Conservation (phyloP, 2,888 invertebrate species). For the Pyrgus malvae region DNA sequence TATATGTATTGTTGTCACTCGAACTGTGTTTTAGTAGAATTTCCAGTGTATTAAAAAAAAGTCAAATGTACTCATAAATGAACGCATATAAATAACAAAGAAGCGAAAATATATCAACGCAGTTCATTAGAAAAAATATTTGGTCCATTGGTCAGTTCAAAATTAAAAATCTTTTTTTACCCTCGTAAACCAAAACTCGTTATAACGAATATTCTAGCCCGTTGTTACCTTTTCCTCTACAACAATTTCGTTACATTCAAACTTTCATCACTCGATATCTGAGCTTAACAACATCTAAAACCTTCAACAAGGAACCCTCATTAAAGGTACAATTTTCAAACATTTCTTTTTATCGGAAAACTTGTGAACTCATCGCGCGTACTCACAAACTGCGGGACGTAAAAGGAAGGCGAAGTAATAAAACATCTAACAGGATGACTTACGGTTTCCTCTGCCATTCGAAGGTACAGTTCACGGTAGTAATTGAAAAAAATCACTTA, state of each 20-base stretch:
- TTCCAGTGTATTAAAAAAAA: too few species aligned
- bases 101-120: too few species aligned
- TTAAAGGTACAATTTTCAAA: slow-evolving; percentile 27
- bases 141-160: too few species aligned
- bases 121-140: too few species aligned
- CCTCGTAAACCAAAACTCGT: too few species aligned
- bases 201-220: too few species aligned
- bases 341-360: slow-evolving; percentile 32
- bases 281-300: slow-evolving; percentile 16
- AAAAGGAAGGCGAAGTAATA: slow-evolving; percentile 55
- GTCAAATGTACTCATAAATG: too few species aligned
- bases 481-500: slow-evolving; percentile 82
- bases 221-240: not conserved
- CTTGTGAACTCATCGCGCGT: slow-evolving; percentile 48
- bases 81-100: too few species aligned
- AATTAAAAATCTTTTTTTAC: too few species aligned
- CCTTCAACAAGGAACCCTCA: slow-evolving; percentile 18
- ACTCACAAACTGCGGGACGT: slow-evolving; percentile 40
- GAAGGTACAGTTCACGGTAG: slow-evolving; percentile 69
- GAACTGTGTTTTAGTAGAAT: too few species aligned
- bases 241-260: slow-evolving; percentile 2
- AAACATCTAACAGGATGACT: slow-evolving; percentile 77
- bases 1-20: too few species aligned
- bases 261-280: slow-evolving; percentile 12
- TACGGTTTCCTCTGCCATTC: slow-evolving; percentile 65